A percentile compares a stretch with the other conserved stretches of the same genome.
These are phyloP conservation scores for Orchestes rusci DNA, from an alignment of 2,888 invertebrate genomes.

Conservation along the genomic window DNA sequence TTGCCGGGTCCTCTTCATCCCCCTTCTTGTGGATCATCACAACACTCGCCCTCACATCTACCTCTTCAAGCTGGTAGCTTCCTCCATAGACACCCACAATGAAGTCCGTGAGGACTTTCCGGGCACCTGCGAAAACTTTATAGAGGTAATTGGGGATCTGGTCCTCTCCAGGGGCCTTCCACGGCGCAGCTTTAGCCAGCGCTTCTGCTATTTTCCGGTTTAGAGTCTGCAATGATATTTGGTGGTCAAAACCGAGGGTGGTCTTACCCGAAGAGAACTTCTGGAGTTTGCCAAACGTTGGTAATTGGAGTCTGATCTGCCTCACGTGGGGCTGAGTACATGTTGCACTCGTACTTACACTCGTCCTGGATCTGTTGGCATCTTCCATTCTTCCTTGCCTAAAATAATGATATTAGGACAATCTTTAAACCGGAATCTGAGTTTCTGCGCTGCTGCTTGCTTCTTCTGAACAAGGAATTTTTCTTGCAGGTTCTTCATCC, in stretches of 20 bases:
- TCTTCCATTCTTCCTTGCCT: not conserved
- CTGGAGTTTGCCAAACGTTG: not conserved
- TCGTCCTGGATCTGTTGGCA: not conserved
- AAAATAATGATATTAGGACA: not conserved
- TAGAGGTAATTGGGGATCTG: not conserved
- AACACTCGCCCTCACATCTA: constrained; percentile 25
- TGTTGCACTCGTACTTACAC: not conserved
- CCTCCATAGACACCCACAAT: not conserved
- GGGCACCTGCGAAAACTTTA: not conserved
- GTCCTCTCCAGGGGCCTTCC: constrained; percentile 2
- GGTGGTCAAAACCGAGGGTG: not conserved
- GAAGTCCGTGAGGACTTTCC: not conserved
- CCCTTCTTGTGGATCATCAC: too few relatives aligned
- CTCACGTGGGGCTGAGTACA: not conserved
- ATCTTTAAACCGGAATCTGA: not conserved
- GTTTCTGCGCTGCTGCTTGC: not conserved
- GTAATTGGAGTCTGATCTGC: not conserved
- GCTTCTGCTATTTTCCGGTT: too few relatives aligned
- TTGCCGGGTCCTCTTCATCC: constrained; percentile 26
- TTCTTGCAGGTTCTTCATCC: not conserved
- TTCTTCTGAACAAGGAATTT: not conserved
- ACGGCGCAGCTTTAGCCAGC: not conserved
- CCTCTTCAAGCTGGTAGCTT: not conserved
- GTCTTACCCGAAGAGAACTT: not conserved
- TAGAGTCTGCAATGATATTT: not conserved